phyloP scores from a whole-genome alignment of 2,797 vertebrate genomes.

The Phrynocephalus forsythii region DNA sequence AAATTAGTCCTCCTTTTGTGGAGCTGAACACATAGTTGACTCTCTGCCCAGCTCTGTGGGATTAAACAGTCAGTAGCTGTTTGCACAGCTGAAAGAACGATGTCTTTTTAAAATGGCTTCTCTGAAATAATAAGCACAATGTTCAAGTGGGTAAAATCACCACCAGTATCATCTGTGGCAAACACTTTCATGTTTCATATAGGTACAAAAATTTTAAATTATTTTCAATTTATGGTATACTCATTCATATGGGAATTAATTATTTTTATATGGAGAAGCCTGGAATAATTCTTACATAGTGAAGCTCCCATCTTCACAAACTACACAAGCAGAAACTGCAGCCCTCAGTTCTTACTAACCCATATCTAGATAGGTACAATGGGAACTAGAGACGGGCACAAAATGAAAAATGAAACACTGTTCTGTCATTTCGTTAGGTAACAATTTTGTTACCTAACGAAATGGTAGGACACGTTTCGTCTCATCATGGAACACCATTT shows the following conservation, averaged over 20 bases:
- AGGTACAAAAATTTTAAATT: constrained; percentile 11
- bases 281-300: not conserved
- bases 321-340: not conserved
- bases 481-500: no score
- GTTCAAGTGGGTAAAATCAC: constrained; percentile 34
- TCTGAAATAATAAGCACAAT: not conserved
- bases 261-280: not conserved
- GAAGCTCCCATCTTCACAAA: constrained; percentile 4
- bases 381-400: no score
- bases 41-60: not conserved
- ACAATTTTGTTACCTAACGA: no score
- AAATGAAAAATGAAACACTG: no score
- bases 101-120: constrained; percentile 26
- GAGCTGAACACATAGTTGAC: not conserved
- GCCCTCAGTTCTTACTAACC: constrained; percentile 19
- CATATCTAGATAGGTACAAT: not conserved
- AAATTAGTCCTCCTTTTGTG: not conserved
- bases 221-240: not conserved
- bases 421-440: no score
- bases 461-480: no score
- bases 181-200: not conserved
- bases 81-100: constrained; percentile 37
- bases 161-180: not conserved
- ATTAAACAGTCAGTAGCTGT: not conserved
- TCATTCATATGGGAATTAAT: not conserved